Base-by-base conservation (phyloP, 1,140 invertebrate species). In the Centruroides vittatus region DNA sequence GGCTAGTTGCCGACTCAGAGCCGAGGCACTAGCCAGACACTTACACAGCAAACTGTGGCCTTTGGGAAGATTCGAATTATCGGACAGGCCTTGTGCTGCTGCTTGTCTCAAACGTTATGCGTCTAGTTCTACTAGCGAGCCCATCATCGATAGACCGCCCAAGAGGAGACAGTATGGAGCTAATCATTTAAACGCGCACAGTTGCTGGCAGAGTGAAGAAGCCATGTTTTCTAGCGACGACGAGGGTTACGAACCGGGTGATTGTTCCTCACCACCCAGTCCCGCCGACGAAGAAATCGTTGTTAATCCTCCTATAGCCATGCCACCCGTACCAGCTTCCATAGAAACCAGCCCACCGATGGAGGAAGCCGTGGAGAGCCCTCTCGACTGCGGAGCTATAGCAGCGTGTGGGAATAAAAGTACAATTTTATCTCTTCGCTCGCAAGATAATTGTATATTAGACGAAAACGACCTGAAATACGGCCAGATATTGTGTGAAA, bases 1-100 rank as follows among this genome's bases (percentile, higher is more conserved):
- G 55, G 63, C 63, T 23, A 86, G 84, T 71, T 89, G 86, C 71
- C 79, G 85, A 52, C 83, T 83, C 46, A 78, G 84, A 58, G 86
- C 86, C 13, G 86, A 87, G 70, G 84, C 85, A 50, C 86, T 89
- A 69, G 86, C 86, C 55, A 76, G 84, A 60, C 81, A 83, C 67
- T 75, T 89, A 58, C 85, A 87, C 66, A 80, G 80, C 36, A 82
- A 84, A 61, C 75, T 89, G 58, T 80, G 81, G 61, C 83, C 83
- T 51, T 76, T 88, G 57, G 41, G 41, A 41, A 41, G 41, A 41
- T 41, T 41, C 41, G 41, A 41, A 41, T 41, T 82, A 83, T 23
- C 12, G 54, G 23, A n/a, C 11, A n/a, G 50, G 11, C 23, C 23
- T 51, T 51, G 50, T 51, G 23, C 12, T 8, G 23, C 12, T 41